Conservation (phyloP, 2,113 vertebrate species). For the Pipra filicauda region DNA sequence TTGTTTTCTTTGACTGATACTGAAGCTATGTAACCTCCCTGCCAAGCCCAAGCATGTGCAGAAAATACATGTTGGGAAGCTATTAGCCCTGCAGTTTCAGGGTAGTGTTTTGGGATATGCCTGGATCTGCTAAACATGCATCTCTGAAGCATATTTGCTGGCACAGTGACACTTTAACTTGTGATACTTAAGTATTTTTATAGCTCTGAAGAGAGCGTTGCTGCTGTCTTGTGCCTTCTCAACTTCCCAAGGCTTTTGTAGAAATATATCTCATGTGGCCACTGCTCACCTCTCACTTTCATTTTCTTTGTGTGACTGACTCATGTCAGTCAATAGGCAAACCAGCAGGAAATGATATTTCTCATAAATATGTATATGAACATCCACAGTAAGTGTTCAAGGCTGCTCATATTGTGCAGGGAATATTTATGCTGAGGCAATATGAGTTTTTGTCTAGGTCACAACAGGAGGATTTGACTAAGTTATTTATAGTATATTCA, state of each 20-base stretch:
- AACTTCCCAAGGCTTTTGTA: not conserved
- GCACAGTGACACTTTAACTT: not conserved
- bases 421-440: not conserved
- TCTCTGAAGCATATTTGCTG: not conserved
- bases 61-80: not conserved
- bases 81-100: not conserved
- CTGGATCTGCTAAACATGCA: not conserved
- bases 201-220: not conserved
- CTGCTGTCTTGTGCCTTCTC: not conserved
- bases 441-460: not conserved
- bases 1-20: not conserved
- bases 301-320: not conserved
- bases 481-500: not conserved
- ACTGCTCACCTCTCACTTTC: not conserved
- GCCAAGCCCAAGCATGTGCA: accelerated
- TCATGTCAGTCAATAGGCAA: not conserved
- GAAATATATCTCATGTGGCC: not conserved
- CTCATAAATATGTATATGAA: not conserved
- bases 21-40: not conserved
- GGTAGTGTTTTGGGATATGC: not conserved
- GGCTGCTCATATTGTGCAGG: not conserved
- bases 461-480: not conserved
- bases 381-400: not conserved
- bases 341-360: not conserved
- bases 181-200: not conserved